A percentile compares a stretch with the other conserved stretches of the same genome.
Evolutionary conservation across 2,797 vertebrate species (phyloP).

Genomic region (Eulemur rubriventer): DNA sequence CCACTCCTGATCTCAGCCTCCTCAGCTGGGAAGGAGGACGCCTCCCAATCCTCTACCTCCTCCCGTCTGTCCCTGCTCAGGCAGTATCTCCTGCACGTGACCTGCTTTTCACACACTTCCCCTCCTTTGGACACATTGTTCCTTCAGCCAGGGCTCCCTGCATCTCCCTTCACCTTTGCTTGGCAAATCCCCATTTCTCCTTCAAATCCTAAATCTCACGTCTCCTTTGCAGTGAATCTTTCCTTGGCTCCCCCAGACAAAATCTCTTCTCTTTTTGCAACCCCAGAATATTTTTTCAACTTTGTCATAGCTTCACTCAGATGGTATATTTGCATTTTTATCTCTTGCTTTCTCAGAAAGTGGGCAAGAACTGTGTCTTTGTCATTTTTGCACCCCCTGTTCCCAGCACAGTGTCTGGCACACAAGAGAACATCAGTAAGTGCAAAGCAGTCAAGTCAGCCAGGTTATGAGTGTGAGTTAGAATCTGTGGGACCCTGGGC

Average conservation of each 20-base stretch:
- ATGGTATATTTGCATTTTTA: conserved; percentile 54
- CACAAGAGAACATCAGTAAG: not conserved
- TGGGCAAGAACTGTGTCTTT: not conserved
- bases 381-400: not conserved
- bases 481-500: not conserved
- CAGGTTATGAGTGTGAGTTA: not conserved
- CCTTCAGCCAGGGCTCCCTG: not conserved
- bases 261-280: conserved; percentile 30
- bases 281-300: conserved; percentile 20
- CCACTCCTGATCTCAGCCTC: not conserved
- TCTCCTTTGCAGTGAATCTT: not conserved
- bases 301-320: not conserved
- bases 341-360: conserved; percentile 24
- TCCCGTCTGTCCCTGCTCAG: not conserved
- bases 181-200: not conserved
- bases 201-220: not conserved
- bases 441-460: not conserved
- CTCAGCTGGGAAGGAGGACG: not conserved
- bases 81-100: not conserved
- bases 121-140: not conserved
- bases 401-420: not conserved
- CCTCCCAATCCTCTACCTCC: no score
- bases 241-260: not conserved
- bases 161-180: not conserved
- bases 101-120: not conserved